Conservation (phyloP, 2,113 vertebrate genomes). For the Narcine bancroftii region DNA sequence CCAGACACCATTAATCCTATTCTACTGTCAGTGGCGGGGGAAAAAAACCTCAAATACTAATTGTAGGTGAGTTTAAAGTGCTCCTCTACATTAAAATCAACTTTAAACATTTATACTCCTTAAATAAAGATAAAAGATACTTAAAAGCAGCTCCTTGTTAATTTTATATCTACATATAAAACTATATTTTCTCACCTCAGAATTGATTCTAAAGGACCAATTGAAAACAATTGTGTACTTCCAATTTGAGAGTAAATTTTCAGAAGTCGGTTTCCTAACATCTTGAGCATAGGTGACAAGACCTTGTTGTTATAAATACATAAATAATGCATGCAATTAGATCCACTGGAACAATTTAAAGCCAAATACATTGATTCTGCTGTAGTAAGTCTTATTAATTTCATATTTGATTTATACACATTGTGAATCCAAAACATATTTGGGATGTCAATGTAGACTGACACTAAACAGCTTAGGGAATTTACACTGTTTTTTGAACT, state of each 20-base stretch:
- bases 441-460: slow-evolving; percentile 35
- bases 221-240: neutral
- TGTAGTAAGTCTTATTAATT: slow-evolving; percentile 35
- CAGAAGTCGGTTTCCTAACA: neutral
- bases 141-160: neutral
- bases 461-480: slow-evolving; percentile 32
- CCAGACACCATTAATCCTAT: neutral
- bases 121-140: no score
- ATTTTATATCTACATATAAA: neutral
- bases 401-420: slow-evolving; percentile 36
- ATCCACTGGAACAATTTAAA: slow-evolving; percentile 5
- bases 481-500: slow-evolving; percentile 37
- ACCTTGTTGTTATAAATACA: slow-evolving; percentile 13
- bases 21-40: neutral
- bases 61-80: neutral
- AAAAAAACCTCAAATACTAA: neutral
- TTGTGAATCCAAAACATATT: slow-evolving; percentile 38
- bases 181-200: neutral
- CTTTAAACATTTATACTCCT: neutral
- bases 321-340: slow-evolving; percentile 37
- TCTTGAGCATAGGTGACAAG: neutral
- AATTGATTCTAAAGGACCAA: neutral
- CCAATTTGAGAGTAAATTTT: slow-evolving; percentile 2
- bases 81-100: neutral
- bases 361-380: slow-evolving; percentile 19